phyloP scores from a whole-genome alignment of 2,797 vertebrate species.

The Propithecus perrieri region DNA sequence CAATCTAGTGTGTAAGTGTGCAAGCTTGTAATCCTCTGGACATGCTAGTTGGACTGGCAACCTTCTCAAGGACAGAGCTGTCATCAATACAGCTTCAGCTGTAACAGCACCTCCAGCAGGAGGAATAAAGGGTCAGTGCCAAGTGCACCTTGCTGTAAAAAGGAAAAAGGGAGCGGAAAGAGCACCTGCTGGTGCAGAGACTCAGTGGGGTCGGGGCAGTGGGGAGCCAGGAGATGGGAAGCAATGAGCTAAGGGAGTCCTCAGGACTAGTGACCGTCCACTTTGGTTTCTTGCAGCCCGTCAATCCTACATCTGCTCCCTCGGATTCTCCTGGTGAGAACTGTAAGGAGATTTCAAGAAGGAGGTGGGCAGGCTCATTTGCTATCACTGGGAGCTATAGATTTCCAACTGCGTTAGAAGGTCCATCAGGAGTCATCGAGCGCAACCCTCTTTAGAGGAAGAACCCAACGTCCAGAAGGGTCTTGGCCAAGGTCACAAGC shows the following conservation, averaged over 20 bases:
- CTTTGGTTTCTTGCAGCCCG: background rate
- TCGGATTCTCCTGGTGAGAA: background rate
- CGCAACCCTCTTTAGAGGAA: background rate
- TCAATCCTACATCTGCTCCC: background rate
- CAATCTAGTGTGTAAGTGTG: background rate
- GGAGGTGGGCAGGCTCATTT: background rate
- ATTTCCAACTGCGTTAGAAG: background rate
- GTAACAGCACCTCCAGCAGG: background rate
- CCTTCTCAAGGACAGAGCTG: background rate
- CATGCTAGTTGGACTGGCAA: background rate
- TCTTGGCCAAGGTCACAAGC: background rate
- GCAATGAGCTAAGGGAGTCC: background rate
- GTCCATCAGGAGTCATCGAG: background rate
- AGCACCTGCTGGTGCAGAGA: background rate
- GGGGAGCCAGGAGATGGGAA: background rate
- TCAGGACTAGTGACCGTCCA: background rate
- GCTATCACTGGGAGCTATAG: background rate
- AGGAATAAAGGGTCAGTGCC: background rate
- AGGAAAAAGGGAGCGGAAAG: background rate
- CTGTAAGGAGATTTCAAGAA: slow-evolving; percentile 22
- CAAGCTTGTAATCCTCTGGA: background rate
- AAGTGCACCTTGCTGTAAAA: background rate
- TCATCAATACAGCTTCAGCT: background rate
- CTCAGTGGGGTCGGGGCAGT: too few relatives aligned
- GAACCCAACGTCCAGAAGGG: background rate